Percentiles rank a stretch among this genome's conserved stretches.
Evolutionary conservation across 2,888 invertebrate species (phyloP).

Genomic region (Mesorhabditis sp.): DNA sequence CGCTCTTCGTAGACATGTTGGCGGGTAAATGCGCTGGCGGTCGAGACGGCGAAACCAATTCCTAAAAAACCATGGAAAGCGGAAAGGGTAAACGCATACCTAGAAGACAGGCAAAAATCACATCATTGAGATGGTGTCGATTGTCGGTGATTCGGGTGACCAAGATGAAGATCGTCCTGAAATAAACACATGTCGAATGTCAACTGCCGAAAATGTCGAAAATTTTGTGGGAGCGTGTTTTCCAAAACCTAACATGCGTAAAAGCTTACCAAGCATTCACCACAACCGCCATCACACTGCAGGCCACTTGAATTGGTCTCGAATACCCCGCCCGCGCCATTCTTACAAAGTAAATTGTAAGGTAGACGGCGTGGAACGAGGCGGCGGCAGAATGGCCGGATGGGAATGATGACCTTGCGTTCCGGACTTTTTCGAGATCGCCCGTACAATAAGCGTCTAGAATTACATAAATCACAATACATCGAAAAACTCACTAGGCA

Average conservation of each 20-base stretch:
- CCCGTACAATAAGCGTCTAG: conserved; percentile 6
- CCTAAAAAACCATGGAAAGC: neutral
- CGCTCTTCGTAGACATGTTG: neutral
- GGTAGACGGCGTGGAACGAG: neutral
- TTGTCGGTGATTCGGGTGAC: conserved; percentile 6
- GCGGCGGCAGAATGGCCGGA: neutral
- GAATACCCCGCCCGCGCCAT: neutral
- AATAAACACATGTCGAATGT: too few species aligned
- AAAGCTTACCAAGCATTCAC: neutral
- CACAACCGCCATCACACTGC: neutral
- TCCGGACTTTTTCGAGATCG: neutral
- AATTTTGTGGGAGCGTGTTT: too few species aligned
- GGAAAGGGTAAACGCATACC: neutral
- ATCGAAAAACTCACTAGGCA: neutral
- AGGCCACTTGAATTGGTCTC: neutral
- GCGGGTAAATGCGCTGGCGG: neutral
- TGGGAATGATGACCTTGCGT: neutral
- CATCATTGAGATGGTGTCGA: neutral
- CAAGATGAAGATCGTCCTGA: neutral
- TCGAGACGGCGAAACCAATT: neutral
- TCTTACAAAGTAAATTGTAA: neutral
- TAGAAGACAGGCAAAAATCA: neutral
- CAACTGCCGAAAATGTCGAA: too few species aligned
- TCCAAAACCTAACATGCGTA: too few species aligned
- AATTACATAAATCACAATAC: neutral